Base-by-base conservation (phyloP, 2,113 vertebrate genomes). In the Xenopus laevis region DNA sequence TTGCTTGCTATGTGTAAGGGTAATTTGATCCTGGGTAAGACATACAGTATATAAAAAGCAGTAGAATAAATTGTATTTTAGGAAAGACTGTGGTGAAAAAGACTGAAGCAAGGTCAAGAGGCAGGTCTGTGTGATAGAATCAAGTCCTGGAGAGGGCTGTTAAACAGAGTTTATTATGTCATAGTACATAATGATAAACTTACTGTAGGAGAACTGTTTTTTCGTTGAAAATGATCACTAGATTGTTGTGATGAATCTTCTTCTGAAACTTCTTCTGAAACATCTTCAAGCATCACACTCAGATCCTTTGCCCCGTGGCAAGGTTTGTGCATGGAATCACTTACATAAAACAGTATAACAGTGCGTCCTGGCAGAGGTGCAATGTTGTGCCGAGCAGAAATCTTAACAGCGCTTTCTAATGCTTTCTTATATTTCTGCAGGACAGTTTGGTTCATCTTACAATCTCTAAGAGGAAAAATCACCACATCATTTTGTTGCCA, bases 291-390 rank as follows among this genome's bases (percentile, higher is more conserved):
- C 33, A 85, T 27, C 8, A 64, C 74, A 72, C 84, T 84, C 76
- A 93, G 86, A 65, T 86, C 84, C 0, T 27, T 79, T 13, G 80
- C 81, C 61, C 64, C 27, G 10, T 23, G 60, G 59, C 47, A 83
- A 0, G 53, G 0, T 0, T 0, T 0, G 0, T 18, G 0, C 0
- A 27, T 0, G 0, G 0, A 0, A 0, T n/a, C 0, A 11, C 0
- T 0, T 0, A 4, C 0, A 13, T 16, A 0, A 18, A 90, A 83
- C n/a, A 92, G 17, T 72, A 97, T 78, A 9, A 92, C 33, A 2
- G 93, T 95, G 44, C 86, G 86, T 50, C 95, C 95, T 0, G 94
- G 90, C 1, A 97, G 84, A 0, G 89, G 94, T 0, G 94, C 89
- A 30, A 97, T 80, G 27, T 91, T 96, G 79, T 93, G 86, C 3